phyloP scores from a whole-genome alignment of 2,113 vertebrate genomes.

The Sinocyclocheilus maitianheensis region DNA sequence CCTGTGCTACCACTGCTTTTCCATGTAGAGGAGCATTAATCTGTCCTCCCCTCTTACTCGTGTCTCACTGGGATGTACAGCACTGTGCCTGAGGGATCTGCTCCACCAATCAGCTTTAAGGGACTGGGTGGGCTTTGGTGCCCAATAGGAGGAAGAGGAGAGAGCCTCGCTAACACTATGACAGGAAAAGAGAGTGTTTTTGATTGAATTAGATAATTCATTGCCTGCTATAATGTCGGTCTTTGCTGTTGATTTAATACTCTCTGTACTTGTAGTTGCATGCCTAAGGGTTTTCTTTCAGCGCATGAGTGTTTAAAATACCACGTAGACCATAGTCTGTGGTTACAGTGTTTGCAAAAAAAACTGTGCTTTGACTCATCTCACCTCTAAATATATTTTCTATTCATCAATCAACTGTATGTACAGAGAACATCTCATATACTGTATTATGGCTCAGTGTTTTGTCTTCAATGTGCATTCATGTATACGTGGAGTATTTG shows the following conservation, averaged over 20 bases:
- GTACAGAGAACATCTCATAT: slow-evolving; percentile 42
- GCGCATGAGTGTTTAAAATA: slow-evolving; percentile 68
- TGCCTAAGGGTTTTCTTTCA: slow-evolving; percentile 67
- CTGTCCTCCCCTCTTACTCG: slow-evolving; percentile 65
- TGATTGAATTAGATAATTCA: slow-evolving; percentile 40
- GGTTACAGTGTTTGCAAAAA: slow-evolving; percentile 68
- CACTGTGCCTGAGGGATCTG: slow-evolving; percentile 51
- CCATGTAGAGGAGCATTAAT: slow-evolving; percentile 63
- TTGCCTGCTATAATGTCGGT: slow-evolving; percentile 51
- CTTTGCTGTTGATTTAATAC: slow-evolving; percentile 63
- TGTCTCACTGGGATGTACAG: slow-evolving; percentile 64
- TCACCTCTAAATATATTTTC: slow-evolving; percentile 57
- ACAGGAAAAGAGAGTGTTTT: slow-evolving; percentile 4
- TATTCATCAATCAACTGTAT: slow-evolving; percentile 54
- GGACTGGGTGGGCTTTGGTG: slow-evolving; percentile 16
- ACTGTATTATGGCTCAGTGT: slow-evolving; percentile 33
- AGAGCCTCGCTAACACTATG: slow-evolving; percentile 7
- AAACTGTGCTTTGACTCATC: slow-evolving; percentile 47
- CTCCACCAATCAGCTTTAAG: slow-evolving; percentile 37
- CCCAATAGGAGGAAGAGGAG: slow-evolving; percentile 26
- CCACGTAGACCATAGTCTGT: slow-evolving; percentile 66
- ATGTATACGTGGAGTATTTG: slow-evolving; percentile 48
- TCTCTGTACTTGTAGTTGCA: slow-evolving; percentile 67
- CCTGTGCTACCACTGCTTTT: slow-evolving; percentile 65
- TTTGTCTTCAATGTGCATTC: slow-evolving; percentile 45